phyloP scores from a whole-genome alignment of 2,797 vertebrate genomes.

The Lophotriccus pileatus region DNA sequence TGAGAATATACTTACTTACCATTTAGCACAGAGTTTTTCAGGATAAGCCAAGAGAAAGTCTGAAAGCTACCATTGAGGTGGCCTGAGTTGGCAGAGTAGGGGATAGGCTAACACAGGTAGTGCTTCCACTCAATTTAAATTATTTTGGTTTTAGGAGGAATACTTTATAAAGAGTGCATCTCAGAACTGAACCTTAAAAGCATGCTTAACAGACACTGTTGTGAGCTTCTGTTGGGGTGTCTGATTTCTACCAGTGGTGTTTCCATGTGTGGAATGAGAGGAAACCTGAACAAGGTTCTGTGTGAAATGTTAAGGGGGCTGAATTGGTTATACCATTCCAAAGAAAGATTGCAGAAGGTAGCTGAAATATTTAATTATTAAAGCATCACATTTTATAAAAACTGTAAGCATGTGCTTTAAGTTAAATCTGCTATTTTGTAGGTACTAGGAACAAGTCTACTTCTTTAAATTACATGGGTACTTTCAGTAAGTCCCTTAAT shows the following conservation, averaged over 20 bases:
- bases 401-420: neutral
- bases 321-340: neutral
- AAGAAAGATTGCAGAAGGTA: neutral
- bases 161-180: neutral
- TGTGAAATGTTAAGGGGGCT: neutral
- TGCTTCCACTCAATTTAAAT: conserved; percentile 6
- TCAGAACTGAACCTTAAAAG: neutral
- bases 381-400: neutral
- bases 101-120: neutral
- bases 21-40: neutral
- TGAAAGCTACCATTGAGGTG: neutral
- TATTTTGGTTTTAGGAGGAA: neutral
- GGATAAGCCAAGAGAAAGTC: neutral
- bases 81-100: neutral
- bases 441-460: neutral
- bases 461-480: neutral
- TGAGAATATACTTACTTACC: neutral
- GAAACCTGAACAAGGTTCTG: neutral
- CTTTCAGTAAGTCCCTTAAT: neutral
- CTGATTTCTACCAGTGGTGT: neutral
- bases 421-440: neutral
- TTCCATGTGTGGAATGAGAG: neutral
- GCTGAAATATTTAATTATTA: neutral
- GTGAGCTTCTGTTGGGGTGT: neutral
- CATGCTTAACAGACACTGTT: neutral